A percentile compares a stretch with the other conserved stretches of the same genome.
These are phyloP conservation scores for Archaeoteleia sp. DNA, from an alignment of 2,888 invertebrate species.

Conservation along the genomic window DNA sequence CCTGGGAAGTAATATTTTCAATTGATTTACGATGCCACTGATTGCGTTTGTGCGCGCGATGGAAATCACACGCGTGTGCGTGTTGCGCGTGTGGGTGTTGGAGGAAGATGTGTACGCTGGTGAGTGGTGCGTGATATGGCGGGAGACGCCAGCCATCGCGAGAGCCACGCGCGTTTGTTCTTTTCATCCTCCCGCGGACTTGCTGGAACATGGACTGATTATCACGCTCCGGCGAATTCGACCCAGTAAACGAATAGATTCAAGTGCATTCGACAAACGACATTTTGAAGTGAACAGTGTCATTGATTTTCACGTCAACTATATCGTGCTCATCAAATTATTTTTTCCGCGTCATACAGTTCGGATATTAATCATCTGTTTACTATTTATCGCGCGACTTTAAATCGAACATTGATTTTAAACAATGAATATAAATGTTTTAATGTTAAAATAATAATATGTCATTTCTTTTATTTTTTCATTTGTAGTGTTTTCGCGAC, in stretches of 20 bases:
- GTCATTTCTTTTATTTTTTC: too few relatives aligned
- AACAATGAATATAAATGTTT: too few relatives aligned
- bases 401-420: too few relatives aligned
- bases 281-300: conserved; percentile 24
- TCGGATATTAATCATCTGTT: too few relatives aligned
- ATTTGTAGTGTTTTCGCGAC: too few relatives aligned
- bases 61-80: conserved; percentile 26
- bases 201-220: conserved; percentile 37
- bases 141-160: conserved; percentile 64
- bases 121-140: conserved; percentile 61
- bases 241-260: conserved; percentile 17
- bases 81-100: not conserved
- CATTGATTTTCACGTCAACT: conserved; percentile 34
- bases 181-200: conserved; percentile 42
- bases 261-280: conserved; percentile 40
- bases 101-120: conserved; percentile 10
- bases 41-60: conserved; percentile 13
- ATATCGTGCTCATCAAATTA: not conserved
- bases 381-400: too few relatives aligned
- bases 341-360: too few relatives aligned
- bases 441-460: too few relatives aligned
- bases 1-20: not conserved
- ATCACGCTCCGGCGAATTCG: conserved; percentile 38
- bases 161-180: conserved; percentile 57
- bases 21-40: conserved; percentile 36